Evolutionary conservation across 2,888 invertebrate genomes (phyloP), one percentile per base, ranked within the genome.

Genomic region (Cantharis lateralis): DNA sequence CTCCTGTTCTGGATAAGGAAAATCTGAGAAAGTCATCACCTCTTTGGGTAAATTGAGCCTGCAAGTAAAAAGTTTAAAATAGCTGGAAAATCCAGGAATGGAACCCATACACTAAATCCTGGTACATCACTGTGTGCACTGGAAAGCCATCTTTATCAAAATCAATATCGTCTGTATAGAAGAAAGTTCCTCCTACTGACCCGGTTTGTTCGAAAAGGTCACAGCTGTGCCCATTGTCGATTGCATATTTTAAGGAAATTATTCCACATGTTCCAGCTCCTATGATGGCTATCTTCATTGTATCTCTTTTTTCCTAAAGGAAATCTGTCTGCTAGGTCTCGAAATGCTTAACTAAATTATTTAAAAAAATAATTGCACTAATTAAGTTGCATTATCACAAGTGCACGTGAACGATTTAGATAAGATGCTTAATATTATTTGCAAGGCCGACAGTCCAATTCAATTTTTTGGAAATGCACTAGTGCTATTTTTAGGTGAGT

Each of bases 101-200:
- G 4, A 15, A 7, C 15, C 0, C 87, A 85, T 87, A 94, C 94
- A 90, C 91, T 61, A 96, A 89, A 84, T 93, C 91, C 84, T 93
- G 91, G 85, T 96, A 96, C 93, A 95, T 95, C 88, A 95, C 94
- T 7, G 95, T 93, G 85, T 93, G 94, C 13, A 95, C 88, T 0
- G 94, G 93, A n/a, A 92, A 82, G 0, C 93, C 94, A 86, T 92
- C 89, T 66, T 92, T 90, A 81, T 95, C 94, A 1, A 90, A 89
- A 16, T 90, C 86, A 3, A 94, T 92, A 15, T 90, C 86, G 9
- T 91, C 92, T 7, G 91, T 92, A 85, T 94, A 95, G 28, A 93
- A 89, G 96, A 96, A 96, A 0, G 94, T 95, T 1, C 96, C 96
- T 5, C 95, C 96, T 13, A 95, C 86, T 71, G 89, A 84, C 13